Evolutionary conservation across 2,888 invertebrate species (phyloP), one percentile per base, ranked within the genome.

Genomic region (Acleris emargana): DNA sequence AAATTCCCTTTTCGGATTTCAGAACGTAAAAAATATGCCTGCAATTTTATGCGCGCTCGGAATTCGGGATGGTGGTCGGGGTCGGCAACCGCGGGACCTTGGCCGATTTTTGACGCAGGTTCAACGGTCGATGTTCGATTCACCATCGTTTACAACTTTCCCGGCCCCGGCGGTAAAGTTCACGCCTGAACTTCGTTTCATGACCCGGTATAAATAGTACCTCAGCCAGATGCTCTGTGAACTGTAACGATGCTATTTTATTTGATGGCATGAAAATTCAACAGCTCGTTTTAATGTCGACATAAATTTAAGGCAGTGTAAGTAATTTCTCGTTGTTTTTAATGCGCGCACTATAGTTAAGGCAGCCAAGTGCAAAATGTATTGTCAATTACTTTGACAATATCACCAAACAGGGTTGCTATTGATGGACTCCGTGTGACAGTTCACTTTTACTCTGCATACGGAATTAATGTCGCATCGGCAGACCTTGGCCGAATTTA

Each of bases 61-160:
- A 62, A 67, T 59, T 57, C 69, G 50, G 62, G 38, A 38, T 38
- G 13, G 38, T 38, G 13, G 67, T 63, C 67, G 75, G 79, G 90
- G 87, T 90, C 88, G 83, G 72, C 81, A 84, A 81, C 86, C 91
- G 78, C 67, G 54, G 76, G 87, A 89, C 91, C 91, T 91, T 91
- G 91, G 91, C 91, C 91, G 91, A 91, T 86, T 91, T 91, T 83
- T 83, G 86, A 84, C 82, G 75, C 80, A 84, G 82, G 90, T 90
- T 91, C 89, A 86, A 83, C 77, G 89, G 77, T 85, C 89, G 79
- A 71, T 73, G 79, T 76, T 77, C 75, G 79, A 79, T 79, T 77
- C 80, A 77, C 76, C 75, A 73, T 72, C 81, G 84, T 87, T 91
- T 89, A 87, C 80, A 86, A 85, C 85, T 88, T 89, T 90, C 81